These are phyloP conservation scores for Hapalemur alaotrensis DNA, from an alignment of 2,797 vertebrate species.

Conservation along the genomic window DNA sequence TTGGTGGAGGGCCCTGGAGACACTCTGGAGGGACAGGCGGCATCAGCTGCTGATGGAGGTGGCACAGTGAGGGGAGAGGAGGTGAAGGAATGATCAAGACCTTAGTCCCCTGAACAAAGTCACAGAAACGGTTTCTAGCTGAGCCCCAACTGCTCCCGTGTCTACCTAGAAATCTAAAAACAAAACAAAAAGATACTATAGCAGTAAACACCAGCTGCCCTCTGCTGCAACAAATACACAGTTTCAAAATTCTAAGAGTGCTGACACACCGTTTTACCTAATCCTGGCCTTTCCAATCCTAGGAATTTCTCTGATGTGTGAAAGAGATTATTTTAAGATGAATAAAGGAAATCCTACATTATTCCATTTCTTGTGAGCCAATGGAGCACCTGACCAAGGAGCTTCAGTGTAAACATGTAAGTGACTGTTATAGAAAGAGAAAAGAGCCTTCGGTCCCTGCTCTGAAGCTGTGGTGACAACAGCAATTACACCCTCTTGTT, in stretches of 20 bases:
- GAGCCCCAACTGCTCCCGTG: accelerated
- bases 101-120: not conserved
- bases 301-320: not conserved
- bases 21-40: not conserved
- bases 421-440: accelerated
- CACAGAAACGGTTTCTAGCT: accelerated
- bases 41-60: not conserved
- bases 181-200: accelerated
- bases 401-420: not conserved
- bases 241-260: not conserved
- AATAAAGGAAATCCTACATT: not conserved
- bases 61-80: accelerated
- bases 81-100: accelerated
- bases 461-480: not conserved
- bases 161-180: not conserved
- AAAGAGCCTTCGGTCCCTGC: not conserved
- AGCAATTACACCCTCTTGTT: accelerated
- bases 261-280: not conserved
- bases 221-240: accelerated
- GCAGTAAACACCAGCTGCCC: not conserved
- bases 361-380: not conserved
- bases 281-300: not conserved
- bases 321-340: not conserved
- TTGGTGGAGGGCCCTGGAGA: not conserved
- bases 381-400: accelerated